phyloP scores from a whole-genome alignment of 2,797 vertebrate genomes.

The Zenarchopterus dispar region DNA sequence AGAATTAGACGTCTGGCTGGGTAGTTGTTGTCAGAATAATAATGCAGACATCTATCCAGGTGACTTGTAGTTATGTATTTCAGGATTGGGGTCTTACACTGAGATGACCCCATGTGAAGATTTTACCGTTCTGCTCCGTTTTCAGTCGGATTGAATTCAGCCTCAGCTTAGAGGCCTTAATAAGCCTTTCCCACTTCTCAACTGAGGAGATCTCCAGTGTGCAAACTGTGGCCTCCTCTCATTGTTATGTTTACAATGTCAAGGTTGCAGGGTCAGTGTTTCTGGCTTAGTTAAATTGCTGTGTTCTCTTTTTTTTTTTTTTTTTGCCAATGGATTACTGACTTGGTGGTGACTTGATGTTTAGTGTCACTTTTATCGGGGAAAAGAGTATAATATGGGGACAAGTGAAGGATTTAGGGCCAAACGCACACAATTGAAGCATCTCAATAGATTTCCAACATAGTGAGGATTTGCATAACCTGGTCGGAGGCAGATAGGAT shows the following conservation, averaged over 20 bases:
- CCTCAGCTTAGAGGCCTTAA: slow-evolving; percentile 60
- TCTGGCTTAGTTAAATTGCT: slow-evolving; percentile 80
- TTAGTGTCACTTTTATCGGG: slow-evolving; percentile 81
- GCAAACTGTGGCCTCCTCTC: slow-evolving; percentile 63
- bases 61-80: slow-evolving; percentile 57
- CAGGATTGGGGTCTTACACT: slow-evolving; percentile 54
- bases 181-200: slow-evolving; percentile 65
- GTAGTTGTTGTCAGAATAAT: slow-evolving; percentile 48
- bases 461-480: slow-evolving; percentile 78
- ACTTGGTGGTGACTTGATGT: slow-evolving; percentile 75
- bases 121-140: slow-evolving; percentile 55
- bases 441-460: slow-evolving; percentile 80
- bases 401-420: slow-evolving; percentile 74
- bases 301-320: slow-evolving; percentile 53
- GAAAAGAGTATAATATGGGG: slow-evolving; percentile 70
- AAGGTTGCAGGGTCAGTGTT: slow-evolving; percentile 80
- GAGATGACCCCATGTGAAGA: slow-evolving; percentile 61
- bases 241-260: slow-evolving; percentile 81
- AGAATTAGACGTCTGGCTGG: slow-evolving; percentile 54
- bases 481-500: slow-evolving; percentile 79
- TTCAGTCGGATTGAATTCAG: slow-evolving; percentile 69
- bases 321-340: slow-evolving; percentile 75
- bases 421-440: slow-evolving; percentile 75
- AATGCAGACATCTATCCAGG: slow-evolving; percentile 48
- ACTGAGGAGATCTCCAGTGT: slow-evolving; percentile 65